Evolutionary conservation across 2,888 invertebrate genomes (phyloP).

Genomic region (Xestoiulus laeticollis): DNA sequence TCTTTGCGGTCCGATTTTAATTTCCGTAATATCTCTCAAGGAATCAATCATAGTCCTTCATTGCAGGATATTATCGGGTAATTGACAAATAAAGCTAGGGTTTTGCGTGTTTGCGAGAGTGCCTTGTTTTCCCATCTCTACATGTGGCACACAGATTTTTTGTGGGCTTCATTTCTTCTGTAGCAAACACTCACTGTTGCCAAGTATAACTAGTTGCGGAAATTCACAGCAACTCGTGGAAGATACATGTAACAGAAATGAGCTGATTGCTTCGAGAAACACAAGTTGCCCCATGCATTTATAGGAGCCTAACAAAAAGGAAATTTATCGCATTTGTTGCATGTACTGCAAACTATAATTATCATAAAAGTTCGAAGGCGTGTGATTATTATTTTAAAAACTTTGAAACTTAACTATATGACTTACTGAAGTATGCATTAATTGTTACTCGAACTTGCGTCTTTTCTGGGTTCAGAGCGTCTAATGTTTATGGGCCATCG

Average conservation of each 20-base stretch:
- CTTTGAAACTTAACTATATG: neutral
- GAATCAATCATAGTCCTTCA: constrained; percentile 33
- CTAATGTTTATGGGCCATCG: too few species aligned
- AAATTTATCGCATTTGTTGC: too few species aligned
- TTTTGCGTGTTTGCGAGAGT: neutral
- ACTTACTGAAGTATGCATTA: too few species aligned
- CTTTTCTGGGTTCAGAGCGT: neutral
- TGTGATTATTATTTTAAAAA: neutral
- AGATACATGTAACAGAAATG: neutral
- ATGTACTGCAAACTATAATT: neutral
- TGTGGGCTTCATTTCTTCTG: neutral
- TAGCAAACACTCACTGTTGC: neutral
- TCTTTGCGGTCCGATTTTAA: constrained; percentile 33
- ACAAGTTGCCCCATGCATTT: neutral
- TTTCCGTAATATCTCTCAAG: constrained; percentile 31
- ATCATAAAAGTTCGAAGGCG: too few species aligned
- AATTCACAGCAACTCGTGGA: constrained; percentile 13
- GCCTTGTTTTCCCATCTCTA: neutral
- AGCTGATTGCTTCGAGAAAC: neutral
- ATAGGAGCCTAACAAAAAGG: too few species aligned
- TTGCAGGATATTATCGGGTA: constrained; percentile 19
- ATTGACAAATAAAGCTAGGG: constrained; percentile 28
- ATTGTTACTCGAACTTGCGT: neutral
- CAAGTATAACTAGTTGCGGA: constrained; percentile 18
- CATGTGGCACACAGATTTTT: constrained; percentile 7